Evolutionary conservation across 2,113 vertebrate genomes (phyloP).

Genomic region (Toxostoma redivivum): DNA sequence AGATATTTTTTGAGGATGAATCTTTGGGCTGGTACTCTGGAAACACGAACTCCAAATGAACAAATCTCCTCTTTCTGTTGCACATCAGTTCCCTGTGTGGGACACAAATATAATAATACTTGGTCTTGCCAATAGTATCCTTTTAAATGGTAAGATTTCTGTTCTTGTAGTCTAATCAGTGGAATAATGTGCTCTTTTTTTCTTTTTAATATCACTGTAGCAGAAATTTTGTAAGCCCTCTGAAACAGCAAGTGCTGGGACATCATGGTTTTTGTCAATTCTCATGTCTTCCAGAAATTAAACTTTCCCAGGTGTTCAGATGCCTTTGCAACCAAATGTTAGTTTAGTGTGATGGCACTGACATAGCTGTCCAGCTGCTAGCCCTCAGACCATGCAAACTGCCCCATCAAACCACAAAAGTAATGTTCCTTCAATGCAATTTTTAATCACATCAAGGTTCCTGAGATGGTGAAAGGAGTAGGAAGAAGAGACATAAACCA

Average conservation of each 20-base stretch:
- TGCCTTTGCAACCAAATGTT: background rate
- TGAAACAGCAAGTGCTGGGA: background rate
- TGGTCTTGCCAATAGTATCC: background rate
- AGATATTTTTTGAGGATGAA: background rate
- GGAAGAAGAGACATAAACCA: background rate
- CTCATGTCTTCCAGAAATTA: background rate
- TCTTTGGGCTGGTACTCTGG: background rate
- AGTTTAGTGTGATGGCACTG: background rate
- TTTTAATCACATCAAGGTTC: background rate
- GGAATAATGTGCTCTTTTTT: background rate
- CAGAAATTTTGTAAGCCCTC: background rate
- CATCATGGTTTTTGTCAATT: background rate
- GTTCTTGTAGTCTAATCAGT: background rate
- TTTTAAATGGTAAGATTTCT: background rate
- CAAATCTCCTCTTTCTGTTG: background rate
- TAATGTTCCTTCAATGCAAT: background rate
- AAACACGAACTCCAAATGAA: background rate
- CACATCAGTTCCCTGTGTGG: background rate
- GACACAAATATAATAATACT: background rate
- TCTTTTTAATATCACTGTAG: background rate
- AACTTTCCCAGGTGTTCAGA: background rate
- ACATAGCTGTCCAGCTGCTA: background rate
- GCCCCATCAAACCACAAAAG: background rate
- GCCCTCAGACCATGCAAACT: background rate
- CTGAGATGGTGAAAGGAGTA: background rate